A percentile compares a stretch with the other conserved stretches of the same genome.
Evolutionary conservation across 92 coral and sea anemone genomes (phyloP).

Genomic region (Epizoanthus ramosus): DNA sequence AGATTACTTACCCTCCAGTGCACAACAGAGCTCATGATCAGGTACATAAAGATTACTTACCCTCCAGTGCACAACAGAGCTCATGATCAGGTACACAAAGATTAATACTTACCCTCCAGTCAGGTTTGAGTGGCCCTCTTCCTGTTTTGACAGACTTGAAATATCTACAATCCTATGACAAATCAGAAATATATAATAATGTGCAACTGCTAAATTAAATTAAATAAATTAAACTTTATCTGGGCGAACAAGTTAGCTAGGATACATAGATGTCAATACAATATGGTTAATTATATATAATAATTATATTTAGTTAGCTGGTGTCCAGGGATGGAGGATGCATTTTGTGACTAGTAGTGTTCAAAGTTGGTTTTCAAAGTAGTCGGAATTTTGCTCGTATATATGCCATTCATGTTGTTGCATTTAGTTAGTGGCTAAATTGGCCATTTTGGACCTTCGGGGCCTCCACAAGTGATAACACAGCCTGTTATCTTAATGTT

Average conservation of each 20-base stretch:
- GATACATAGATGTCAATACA: too few relatives aligned
- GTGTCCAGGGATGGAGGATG: background rate
- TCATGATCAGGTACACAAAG: background rate
- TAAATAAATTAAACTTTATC: background rate
- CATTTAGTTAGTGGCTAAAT: too few relatives aligned
- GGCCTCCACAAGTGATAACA: too few relatives aligned
- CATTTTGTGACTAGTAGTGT: background rate
- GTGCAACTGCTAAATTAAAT: background rate
- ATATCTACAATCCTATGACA: slow-evolving; percentile 81
- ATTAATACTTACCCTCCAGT: slow-evolving; percentile 73
- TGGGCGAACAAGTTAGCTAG: background rate
- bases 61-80: background rate
- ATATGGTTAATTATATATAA: background rate
- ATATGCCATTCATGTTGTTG: too few relatives aligned
- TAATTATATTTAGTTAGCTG: background rate
- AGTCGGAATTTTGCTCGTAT: too few relatives aligned
- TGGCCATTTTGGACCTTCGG: too few relatives aligned
- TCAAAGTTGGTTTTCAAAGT: too few relatives aligned
- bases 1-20: too few relatives aligned
- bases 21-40: too few relatives aligned
- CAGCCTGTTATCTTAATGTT: too few relatives aligned
- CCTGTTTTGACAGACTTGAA: slow-evolving; percentile 91
- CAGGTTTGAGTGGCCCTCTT: slow-evolving; percentile 84
- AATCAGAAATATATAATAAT: background rate
- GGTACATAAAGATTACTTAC: background rate